Percentiles rank a stretch among this genome's conserved stretches.
Conservation (phyloP, 2,113 vertebrate genomes). For the Penelope pileata region DNA sequence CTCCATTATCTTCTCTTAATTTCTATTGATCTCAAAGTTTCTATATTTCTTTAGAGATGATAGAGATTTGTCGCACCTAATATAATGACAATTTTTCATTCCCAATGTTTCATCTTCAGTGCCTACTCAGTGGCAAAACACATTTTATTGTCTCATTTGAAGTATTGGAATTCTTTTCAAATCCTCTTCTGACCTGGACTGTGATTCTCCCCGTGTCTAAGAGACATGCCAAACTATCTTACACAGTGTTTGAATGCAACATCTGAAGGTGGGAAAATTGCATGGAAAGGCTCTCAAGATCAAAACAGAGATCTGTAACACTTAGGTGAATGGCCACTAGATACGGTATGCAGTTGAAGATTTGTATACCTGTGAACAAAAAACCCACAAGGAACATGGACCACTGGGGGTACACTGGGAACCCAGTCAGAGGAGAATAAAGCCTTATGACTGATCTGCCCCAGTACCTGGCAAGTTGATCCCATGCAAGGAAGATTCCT, state of each 20-base stretch:
- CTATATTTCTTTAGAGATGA: not conserved
- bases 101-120: not conserved
- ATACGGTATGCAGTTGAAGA: rapidly evolving
- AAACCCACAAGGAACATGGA: not conserved
- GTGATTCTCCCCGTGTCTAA: not conserved
- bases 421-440: not conserved
- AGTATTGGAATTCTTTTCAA: not conserved
- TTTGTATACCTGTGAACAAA: not conserved
- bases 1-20: not conserved
- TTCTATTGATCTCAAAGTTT: rapidly evolving
- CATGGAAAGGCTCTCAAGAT: not conserved
- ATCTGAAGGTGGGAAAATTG: not conserved
- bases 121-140: not conserved
- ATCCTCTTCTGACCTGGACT: not conserved
- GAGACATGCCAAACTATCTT: not conserved
- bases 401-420: rapidly evolving
- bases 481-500: not conserved
- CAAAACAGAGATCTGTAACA: not conserved
- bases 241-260: not conserved
- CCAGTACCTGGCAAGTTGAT: not conserved
- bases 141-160: not conserved
- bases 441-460: rapidly evolving
- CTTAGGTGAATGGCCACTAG: not conserved
- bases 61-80: not conserved
- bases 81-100: not conserved